These are phyloP conservation scores for Sturmia bella DNA, from an alignment of 2,888 invertebrate genomes.

Conservation along the genomic window DNA sequence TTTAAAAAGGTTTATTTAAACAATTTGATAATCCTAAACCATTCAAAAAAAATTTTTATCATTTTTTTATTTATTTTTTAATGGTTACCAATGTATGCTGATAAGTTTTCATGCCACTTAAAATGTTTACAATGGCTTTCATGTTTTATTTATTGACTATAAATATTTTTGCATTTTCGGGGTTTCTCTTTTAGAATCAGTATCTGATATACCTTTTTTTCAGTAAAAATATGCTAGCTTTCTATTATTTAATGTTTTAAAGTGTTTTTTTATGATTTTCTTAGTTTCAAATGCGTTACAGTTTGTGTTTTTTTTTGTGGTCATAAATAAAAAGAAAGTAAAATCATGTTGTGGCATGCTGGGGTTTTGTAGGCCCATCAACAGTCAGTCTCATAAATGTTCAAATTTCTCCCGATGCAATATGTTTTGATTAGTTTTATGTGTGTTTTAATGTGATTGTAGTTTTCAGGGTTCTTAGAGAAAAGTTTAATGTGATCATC, in stretches of 20 bases:
- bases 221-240: not conserved
- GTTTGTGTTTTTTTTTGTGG: constrained; percentile 30
- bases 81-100: not conserved
- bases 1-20: too few relatives aligned
- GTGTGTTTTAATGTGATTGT: constrained; percentile 21
- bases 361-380: not conserved
- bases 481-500: not conserved
- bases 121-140: constrained; percentile 18
- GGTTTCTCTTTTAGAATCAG: not conserved
- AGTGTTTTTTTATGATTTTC: constrained; percentile 14
- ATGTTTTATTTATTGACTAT: constrained; percentile 52
- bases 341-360: not conserved
- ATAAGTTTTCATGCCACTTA: constrained; percentile 17
- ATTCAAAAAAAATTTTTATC: too few relatives aligned
- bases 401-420: constrained; percentile 14
- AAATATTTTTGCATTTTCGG: constrained; percentile 21
- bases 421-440: not conserved
- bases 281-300: constrained; percentile 20
- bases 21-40: too few relatives aligned
- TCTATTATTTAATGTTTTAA: not conserved
- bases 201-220: not conserved
- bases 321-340: constrained; percentile 14
- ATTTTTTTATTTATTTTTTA: not conserved
- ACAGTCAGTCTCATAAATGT: not conserved
- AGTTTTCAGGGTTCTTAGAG: constrained; percentile 4